Evolutionary conservation across 2,888 invertebrate genomes (phyloP).

Genomic region (Petrophora chlorosata): DNA sequence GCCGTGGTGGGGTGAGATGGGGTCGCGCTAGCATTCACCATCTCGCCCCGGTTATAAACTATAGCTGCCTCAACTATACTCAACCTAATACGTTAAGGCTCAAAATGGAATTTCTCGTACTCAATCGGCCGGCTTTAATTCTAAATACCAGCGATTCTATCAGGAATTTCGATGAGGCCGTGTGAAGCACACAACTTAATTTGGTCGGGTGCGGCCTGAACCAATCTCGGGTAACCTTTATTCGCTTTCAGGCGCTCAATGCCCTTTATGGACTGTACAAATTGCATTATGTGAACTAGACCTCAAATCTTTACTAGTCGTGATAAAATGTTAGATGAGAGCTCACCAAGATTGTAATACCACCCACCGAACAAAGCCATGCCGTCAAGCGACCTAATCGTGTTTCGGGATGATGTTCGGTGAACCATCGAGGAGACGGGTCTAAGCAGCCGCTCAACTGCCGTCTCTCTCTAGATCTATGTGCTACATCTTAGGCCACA

Average conservation of each 20-base stretch:
- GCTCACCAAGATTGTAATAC: too few species aligned
- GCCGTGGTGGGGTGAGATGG: too few species aligned
- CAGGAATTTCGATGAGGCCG: constrained; percentile 43
- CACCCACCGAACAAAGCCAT: too few species aligned
- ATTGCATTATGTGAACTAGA: constrained; percentile 28
- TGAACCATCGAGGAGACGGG: too few species aligned
- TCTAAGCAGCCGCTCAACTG: too few species aligned
- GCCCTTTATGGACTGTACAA: constrained; percentile 24
- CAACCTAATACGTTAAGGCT: not conserved
- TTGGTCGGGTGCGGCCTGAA: constrained; percentile 36
- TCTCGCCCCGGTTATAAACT: too few species aligned
- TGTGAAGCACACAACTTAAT: constrained; percentile 50
- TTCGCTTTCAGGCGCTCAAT: constrained; percentile 33
- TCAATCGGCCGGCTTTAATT: constrained; percentile 5
- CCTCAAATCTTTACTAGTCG: constrained; percentile 1
- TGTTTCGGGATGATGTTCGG: too few species aligned
- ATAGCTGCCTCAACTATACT: not conserved
- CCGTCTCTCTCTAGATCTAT: too few species aligned
- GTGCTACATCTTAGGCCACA: too few species aligned
- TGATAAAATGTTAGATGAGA: constrained; percentile 5
- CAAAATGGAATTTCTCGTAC: not conserved
- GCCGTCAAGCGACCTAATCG: too few species aligned
- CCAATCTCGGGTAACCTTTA: constrained; percentile 46
- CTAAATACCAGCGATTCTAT: constrained; percentile 38
- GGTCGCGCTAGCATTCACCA: too few species aligned